Conservation (phyloP, 2,797 vertebrate genomes). For the Cossypha caffra region DNA sequence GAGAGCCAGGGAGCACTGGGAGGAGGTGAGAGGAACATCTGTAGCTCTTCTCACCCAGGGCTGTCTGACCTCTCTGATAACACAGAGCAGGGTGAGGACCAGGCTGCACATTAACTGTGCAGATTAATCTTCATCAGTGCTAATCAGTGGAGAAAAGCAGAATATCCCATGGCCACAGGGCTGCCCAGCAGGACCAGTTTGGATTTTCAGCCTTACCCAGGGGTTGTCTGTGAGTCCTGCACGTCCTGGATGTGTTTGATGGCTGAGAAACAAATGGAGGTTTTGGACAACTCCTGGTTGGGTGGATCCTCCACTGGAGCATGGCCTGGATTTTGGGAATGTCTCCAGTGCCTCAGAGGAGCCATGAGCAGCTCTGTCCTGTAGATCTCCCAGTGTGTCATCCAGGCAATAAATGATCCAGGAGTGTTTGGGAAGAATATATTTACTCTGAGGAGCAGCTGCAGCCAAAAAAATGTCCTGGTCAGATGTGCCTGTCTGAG, state of each 20-base stretch:
- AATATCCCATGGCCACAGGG: not conserved
- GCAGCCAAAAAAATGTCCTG: not conserved
- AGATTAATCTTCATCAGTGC: not conserved
- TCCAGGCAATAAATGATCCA: not conserved
- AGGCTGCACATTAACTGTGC: accelerated
- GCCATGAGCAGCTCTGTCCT: not conserved
- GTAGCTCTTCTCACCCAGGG: not conserved
- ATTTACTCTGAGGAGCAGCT: not conserved
- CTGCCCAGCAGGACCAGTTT: not conserved
- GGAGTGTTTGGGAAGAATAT: not conserved
- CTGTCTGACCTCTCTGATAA: not conserved
- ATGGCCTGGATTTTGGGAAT: not conserved
- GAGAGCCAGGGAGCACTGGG: not conserved
- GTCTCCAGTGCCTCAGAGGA: not conserved
- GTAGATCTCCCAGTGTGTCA: not conserved
- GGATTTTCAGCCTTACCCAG: not conserved
- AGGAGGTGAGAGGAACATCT: not conserved
- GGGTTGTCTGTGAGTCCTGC: not conserved
- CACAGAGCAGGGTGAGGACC: not conserved
- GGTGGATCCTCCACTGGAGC: not conserved
- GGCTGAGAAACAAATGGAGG: not conserved
- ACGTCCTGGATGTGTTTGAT: accelerated
- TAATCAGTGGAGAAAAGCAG: not conserved
- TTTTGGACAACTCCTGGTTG: not conserved
- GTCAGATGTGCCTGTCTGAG: not conserved